Conservation (phyloP, 2,113 vertebrate genomes). For the Epinephelus lanceolatus region DNA sequence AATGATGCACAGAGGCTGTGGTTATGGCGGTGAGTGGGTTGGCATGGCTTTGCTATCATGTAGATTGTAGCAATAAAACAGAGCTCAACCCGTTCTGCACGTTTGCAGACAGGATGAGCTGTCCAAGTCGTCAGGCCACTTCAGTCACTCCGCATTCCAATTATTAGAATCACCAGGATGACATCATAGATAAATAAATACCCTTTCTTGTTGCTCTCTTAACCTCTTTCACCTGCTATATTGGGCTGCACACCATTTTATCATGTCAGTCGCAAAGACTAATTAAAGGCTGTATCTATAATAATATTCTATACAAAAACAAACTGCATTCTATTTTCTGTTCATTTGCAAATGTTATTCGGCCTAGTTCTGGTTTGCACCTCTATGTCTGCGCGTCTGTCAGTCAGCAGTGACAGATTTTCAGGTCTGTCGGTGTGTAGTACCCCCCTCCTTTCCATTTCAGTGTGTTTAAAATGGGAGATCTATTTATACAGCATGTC, state of each 20-base stretch:
- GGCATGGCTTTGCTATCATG: constrained; percentile 23
- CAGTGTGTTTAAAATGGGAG: constrained; percentile 47
- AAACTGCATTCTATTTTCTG: background rate
- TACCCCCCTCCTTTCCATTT: constrained; percentile 11
- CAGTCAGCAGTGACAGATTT: constrained; percentile 29
- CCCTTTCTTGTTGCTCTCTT: background rate
- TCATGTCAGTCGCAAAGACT: background rate
- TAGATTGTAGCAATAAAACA: constrained; percentile 6
- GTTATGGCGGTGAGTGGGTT: constrained; percentile 2
- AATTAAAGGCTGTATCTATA: background rate
- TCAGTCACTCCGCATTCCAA: constrained; percentile 33
- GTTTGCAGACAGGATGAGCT: background rate
- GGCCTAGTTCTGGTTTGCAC: constrained; percentile 2
- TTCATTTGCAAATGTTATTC: constrained; percentile 6
- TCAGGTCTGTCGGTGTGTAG: constrained; percentile 26
- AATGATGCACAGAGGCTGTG: constrained; percentile 10
- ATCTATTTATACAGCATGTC: constrained; percentile 66
- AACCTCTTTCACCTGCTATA: constrained; percentile 6
- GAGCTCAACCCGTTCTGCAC: constrained; percentile 6
- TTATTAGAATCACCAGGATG: background rate
- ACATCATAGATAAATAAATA: background rate
- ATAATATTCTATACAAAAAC: background rate
- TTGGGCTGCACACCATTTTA: background rate
- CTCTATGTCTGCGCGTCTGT: constrained; percentile 7
- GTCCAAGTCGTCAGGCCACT: background rate